phyloP scores from a whole-genome alignment of 2,888 invertebrate genomes.

The Rugalucina vietnamica region DNA sequence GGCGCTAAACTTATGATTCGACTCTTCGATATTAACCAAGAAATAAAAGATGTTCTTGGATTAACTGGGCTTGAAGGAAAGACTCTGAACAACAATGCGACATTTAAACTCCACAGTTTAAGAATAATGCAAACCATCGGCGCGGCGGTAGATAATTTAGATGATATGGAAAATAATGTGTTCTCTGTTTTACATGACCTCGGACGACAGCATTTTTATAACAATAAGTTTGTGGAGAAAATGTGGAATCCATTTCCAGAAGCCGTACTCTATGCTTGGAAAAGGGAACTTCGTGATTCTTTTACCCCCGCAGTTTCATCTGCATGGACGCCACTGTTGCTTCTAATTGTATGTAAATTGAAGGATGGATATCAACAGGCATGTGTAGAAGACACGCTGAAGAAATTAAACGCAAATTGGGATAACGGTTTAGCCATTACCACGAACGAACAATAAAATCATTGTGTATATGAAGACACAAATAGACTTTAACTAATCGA shows the following conservation, averaged over 20 bases:
- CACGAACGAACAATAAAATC: too few species aligned
- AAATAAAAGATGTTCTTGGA: background rate
- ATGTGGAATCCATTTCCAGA: slow-evolving; percentile 73
- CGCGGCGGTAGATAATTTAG: slow-evolving; percentile 74
- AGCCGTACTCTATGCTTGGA: slow-evolving; percentile 71
- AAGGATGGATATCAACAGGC: slow-evolving; percentile 66
- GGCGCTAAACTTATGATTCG: background rate
- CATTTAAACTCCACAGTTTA: slow-evolving; percentile 67
- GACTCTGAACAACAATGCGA: background rate
- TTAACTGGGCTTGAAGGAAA: background rate
- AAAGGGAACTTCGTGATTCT: slow-evolving; percentile 66
- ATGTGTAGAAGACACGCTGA: background rate
- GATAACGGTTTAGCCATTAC: too few species aligned
- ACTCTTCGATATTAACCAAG: background rate
- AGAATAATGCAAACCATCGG: slow-evolving; percentile 80
- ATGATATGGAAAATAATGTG: slow-evolving; percentile 67
- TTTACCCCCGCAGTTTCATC: slow-evolving; percentile 53
- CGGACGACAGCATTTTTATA: slow-evolving; percentile 72
- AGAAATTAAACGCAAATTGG: background rate
- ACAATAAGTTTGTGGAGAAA: slow-evolving; percentile 72
- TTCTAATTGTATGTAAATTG: slow-evolving; percentile 70
- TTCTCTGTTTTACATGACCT: slow-evolving; percentile 69
- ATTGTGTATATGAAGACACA: too few species aligned
- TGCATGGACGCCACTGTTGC: slow-evolving; percentile 68
- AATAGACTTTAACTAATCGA: too few species aligned